These are phyloP conservation scores for Spilarctia lutea DNA, from an alignment of 2,888 invertebrate genomes.

Conservation along the genomic window DNA sequence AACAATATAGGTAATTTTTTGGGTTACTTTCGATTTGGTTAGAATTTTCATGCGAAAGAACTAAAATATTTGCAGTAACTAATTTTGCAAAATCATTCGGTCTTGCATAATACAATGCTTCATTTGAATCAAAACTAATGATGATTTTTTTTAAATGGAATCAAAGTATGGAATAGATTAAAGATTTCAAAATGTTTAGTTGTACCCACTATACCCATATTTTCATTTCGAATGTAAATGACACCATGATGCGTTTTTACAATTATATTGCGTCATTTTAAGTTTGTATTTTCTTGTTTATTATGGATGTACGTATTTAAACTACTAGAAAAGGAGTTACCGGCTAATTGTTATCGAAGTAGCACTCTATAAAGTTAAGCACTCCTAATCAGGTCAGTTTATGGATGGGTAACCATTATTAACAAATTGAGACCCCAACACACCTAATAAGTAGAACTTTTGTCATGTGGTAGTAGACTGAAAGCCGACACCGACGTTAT, in stretches of 20 bases:
- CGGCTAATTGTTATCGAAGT: too few relatives aligned
- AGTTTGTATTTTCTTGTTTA: background rate
- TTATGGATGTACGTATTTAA: background rate
- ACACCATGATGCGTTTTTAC: background rate
- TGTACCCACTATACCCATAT: background rate
- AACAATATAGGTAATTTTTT: background rate
- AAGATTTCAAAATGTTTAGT: too few relatives aligned
- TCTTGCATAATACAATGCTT: background rate
- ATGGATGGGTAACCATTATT: too few relatives aligned
- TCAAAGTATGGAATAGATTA: background rate
- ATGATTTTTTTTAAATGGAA: background rate
- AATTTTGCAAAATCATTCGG: background rate
- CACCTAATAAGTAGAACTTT: too few relatives aligned
- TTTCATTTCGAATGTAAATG: background rate
- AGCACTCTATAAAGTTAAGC: too few relatives aligned
- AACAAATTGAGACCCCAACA: too few relatives aligned
- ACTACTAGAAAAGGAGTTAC: background rate
- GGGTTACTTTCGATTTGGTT: background rate
- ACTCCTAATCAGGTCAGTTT: too few relatives aligned
- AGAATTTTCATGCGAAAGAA: background rate
- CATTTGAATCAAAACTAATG: background rate
- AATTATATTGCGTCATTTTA: background rate
- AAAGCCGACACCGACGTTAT: too few relatives aligned
- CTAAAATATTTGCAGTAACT: too few relatives aligned
- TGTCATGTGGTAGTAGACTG: too few relatives aligned